Evolutionary conservation across 2,113 vertebrate species (phyloP).

Genomic region (Ascaphus truei): DNA sequence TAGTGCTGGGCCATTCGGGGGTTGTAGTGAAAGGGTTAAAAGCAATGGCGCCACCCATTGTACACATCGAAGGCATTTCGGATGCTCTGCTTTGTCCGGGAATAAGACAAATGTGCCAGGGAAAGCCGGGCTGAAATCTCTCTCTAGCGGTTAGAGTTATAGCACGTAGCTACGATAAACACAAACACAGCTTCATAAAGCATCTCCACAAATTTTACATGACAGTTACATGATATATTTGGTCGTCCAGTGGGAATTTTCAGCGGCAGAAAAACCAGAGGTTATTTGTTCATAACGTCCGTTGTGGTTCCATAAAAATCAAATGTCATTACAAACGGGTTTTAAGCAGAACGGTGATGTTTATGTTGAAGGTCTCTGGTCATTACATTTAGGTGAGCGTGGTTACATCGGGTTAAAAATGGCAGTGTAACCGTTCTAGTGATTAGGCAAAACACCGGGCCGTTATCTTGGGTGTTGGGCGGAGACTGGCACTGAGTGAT

Average conservation of each 20-base stretch:
- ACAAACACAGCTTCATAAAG: background rate
- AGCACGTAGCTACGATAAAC: background rate
- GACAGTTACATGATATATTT: background rate
- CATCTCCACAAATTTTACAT: background rate
- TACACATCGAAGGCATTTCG: no score
- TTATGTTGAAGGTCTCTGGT: background rate
- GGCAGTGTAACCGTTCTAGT: no score
- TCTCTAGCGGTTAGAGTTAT: background rate
- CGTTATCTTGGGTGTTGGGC: no score
- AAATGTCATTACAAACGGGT: background rate
- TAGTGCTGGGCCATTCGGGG: no score
- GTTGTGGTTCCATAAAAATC: background rate
- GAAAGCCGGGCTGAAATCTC: background rate
- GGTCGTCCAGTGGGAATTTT: background rate
- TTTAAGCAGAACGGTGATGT: background rate
- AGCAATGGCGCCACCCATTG: no score
- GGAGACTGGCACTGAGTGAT: no score
- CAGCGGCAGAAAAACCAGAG: background rate
- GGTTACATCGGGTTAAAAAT: no score
- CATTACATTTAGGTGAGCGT: no score
- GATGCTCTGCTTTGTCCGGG: no score
- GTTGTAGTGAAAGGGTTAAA: no score
- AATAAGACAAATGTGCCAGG: no score
- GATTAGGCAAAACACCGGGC: no score
- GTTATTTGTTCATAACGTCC: background rate